Percentiles rank a stretch among this genome's conserved stretches.
Evolutionary conservation across 1,140 invertebrate species (phyloP).

Genomic region (Kradibia gibbosae): DNA sequence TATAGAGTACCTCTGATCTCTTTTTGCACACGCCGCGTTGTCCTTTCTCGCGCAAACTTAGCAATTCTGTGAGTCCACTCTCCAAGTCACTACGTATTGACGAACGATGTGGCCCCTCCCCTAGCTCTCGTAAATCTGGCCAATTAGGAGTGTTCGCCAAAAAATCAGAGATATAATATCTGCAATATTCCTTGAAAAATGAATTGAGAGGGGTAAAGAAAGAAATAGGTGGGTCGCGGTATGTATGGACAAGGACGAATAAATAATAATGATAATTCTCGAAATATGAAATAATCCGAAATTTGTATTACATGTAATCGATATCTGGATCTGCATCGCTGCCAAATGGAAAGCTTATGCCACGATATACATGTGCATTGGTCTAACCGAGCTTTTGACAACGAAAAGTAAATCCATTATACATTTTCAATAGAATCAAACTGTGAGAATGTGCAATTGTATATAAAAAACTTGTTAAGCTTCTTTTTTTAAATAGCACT

Average conservation of each 20-base stretch:
- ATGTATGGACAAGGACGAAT: background rate
- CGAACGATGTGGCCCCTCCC: constrained; percentile 56
- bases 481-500: no score
- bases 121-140: constrained; percentile 61
- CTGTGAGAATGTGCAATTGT: background rate
- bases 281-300: constrained; percentile 59
- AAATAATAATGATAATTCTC: constrained; percentile 36
- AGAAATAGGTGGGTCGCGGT: background rate
- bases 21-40: constrained; percentile 8
- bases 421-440: constrained; percentile 53
- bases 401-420: constrained; percentile 59
- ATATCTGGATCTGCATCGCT: constrained; percentile 53
- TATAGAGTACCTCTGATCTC: constrained; percentile 39
- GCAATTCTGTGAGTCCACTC: background rate
- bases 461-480: no score
- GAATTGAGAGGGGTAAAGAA: background rate
- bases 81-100: background rate
- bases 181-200: background rate
- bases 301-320: constrained; percentile 68
- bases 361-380: constrained; percentile 41
- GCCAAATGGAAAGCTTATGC: constrained; percentile 69
- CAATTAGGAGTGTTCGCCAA: constrained; percentile 62
- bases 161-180: constrained; percentile 52
- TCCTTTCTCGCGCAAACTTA: constrained; percentile 24
- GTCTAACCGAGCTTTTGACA: background rate